phyloP scores from a whole-genome alignment of 2,797 vertebrate genomes.

The Schizopygopsis malacanthus region DNA sequence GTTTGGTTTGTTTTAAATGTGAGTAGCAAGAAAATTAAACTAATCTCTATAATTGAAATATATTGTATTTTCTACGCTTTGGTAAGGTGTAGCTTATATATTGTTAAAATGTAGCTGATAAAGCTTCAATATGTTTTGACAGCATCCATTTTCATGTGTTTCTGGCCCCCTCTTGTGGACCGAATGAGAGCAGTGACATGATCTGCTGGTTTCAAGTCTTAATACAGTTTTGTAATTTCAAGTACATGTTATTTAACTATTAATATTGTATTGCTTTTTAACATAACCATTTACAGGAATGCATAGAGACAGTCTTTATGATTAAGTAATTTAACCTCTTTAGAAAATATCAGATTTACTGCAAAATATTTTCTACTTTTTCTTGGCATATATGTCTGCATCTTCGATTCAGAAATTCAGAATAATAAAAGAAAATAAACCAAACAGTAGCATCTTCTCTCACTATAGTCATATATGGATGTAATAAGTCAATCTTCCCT shows the following conservation, averaged over 20 bases:
- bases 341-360: background rate
- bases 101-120: background rate
- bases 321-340: background rate
- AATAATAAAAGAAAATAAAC: background rate
- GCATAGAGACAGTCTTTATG: background rate
- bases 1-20: background rate
- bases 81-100: background rate
- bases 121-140: background rate
- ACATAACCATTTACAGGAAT: background rate
- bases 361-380: background rate
- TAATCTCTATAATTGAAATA: background rate
- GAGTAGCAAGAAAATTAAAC: background rate
- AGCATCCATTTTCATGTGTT: background rate
- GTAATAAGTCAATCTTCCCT: background rate
- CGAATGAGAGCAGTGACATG: background rate
- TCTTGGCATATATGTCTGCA: background rate
- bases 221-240: no score
- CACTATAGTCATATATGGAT: background rate
- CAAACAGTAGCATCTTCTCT: background rate
- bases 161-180: constrained; percentile 39
- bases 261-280: background rate
- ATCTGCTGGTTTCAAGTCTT: background rate
- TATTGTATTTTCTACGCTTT: background rate
- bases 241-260: background rate
- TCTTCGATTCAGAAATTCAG: background rate